A percentile compares a stretch with the other conserved stretches of the same genome.
Evolutionary conservation across 2,113 vertebrate species (phyloP).

Genomic region (Nesogale talazaci): DNA sequence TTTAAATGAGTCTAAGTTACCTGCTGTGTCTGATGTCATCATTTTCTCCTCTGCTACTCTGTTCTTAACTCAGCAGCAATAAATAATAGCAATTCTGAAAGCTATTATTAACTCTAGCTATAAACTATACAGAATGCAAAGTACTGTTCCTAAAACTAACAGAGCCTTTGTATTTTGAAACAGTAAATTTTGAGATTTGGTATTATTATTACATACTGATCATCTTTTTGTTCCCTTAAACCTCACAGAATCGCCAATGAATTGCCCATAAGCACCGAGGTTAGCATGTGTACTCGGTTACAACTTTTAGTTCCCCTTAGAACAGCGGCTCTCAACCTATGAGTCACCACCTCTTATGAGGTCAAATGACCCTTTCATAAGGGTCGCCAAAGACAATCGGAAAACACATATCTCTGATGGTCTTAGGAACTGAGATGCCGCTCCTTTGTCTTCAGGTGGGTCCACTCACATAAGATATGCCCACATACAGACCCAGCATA

Average conservation of each 20-base stretch:
- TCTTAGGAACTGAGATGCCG: no score
- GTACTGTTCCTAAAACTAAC: neutral
- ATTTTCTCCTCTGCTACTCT: constrained; percentile 57
- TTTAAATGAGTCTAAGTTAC: constrained; percentile 41
- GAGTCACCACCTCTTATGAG: no score
- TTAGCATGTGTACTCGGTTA: constrained; percentile 34
- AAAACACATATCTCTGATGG: no score
- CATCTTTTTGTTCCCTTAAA: constrained; percentile 45
- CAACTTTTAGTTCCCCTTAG: constrained; percentile 45
- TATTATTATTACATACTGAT: constrained; percentile 34
- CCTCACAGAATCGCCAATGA: constrained; percentile 44
- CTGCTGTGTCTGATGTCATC: constrained; percentile 48
- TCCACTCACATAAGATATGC: no score
- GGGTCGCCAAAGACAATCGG: no score
- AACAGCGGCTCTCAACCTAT: no score
- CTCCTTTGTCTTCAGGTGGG: no score
- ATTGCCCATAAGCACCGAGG: constrained; percentile 38
- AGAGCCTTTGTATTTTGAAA: constrained; percentile 31
- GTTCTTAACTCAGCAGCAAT: constrained; percentile 62
- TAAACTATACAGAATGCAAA: constrained; percentile 45
- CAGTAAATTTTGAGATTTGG: constrained; percentile 44
- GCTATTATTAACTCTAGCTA: constrained; percentile 61
- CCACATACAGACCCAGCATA: no score
- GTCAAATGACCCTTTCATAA: no score
- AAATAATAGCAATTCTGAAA: constrained; percentile 67